Evolutionary conservation across 2,797 vertebrate genomes (phyloP), one percentile per base, ranked within the genome.

Genomic region (Falco novaeseelandiae): DNA sequence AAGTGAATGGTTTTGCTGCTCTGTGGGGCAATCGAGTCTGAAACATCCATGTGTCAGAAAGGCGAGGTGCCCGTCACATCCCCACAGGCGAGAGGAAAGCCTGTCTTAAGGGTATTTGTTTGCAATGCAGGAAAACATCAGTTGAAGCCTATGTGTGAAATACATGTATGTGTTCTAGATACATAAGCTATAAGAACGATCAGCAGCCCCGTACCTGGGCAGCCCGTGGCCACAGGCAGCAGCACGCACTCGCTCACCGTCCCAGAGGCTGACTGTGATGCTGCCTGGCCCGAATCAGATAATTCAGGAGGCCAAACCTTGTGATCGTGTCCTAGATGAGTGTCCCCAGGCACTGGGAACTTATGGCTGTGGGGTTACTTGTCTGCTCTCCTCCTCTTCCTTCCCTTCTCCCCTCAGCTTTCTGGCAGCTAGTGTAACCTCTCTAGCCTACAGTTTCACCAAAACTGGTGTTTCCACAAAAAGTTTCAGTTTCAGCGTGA

Each of bases 321-420:
- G 1, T 49, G 26, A 40, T 57, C 6, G 1, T 12, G 14, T 58
- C 42, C 48, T 14, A 4, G 27, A 27, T 48, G 7, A 83, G 22
- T 22, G 11, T 25, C 13, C 25, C 34, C 40, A 73, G 8, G 4
- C 25, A 32, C 6, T 3, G 10, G 25, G 61, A 67, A 12, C 8
- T 85, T 51, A 32, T 0, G 6, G 48, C 34, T 63, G 4, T 0
- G 0, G 8, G 3, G 10, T 1, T 57, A 51, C 23, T 80, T 77
- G 26, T 76, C 26, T 69, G 20, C 85, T 42, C 46, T 81, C 12
- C 32, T 40, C n/a, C 44, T 18, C 21, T 7, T 40, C 14, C 14
- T 71, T 36, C 17, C n/a, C 22, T 32, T 65, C 57, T 66, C 29
- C 14, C 25, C 36, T 69, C 38, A n/a, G 19, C 19, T 59, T 83